Percentiles rank a stretch among this genome's conserved stretches.
phyloP scores from a whole-genome alignment of 35 echinoderm and acorn worm genomes.

The Hemicentrotus pulcherrimus region DNA sequence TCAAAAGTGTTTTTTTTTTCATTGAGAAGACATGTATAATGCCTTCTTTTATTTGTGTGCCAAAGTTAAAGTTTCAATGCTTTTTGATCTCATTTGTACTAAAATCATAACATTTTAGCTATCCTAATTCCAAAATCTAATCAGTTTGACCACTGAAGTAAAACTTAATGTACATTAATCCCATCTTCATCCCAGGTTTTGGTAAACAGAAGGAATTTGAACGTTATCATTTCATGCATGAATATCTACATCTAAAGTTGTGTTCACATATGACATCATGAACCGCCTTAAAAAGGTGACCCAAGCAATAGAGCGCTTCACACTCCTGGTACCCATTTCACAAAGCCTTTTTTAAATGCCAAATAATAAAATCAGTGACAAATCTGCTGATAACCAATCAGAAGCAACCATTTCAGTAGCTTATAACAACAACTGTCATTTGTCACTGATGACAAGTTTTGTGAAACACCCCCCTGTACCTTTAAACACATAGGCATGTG shows the following conservation, averaged over 20 bases:
- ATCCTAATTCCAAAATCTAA: background rate
- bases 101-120: background rate
- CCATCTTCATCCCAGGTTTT: background rate
- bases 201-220: background rate
- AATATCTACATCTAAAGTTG: background rate
- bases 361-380: too few relatives aligned
- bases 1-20: background rate
- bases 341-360: too few relatives aligned
- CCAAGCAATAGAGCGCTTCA: background rate
- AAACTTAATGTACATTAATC: too few relatives aligned
- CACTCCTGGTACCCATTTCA: too few relatives aligned
- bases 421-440: too few relatives aligned
- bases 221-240: slow-evolving; percentile 2
- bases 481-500: too few relatives aligned
- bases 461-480: too few relatives aligned
- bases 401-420: too few relatives aligned
- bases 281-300: background rate
- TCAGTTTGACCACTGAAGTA: too few relatives aligned
- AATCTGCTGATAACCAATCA: too few relatives aligned
- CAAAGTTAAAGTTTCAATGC: background rate
- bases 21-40: background rate
- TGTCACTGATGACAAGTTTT: too few relatives aligned
- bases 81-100: background rate
- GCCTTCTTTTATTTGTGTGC: background rate
- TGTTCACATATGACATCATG: background rate